These are phyloP conservation scores for Antedon mediterranea DNA, from an alignment of 53 echinoderm and acorn worm genomes.

Conservation along the genomic window DNA sequence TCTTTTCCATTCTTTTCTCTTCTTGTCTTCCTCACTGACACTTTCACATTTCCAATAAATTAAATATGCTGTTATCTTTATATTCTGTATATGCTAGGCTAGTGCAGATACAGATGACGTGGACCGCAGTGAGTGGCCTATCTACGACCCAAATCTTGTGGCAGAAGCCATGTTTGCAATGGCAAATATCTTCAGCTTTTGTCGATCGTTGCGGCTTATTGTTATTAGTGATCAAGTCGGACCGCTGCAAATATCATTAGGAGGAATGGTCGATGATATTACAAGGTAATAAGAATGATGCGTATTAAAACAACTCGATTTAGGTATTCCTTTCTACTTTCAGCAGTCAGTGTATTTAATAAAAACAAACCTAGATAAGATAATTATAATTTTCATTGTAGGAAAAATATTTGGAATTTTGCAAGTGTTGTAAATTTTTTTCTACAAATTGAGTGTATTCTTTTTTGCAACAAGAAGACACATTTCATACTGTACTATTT, in stretches of 20 bases:
- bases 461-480: too few relatives aligned
- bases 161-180: slow-evolving; percentile 46
- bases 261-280: slow-evolving; percentile 41
- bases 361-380: too few relatives aligned
- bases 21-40: not conserved
- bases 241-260: slow-evolving; percentile 69
- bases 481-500: too few relatives aligned
- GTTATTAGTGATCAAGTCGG: slow-evolving; percentile 75
- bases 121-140: not conserved
- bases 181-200: slow-evolving; percentile 42
- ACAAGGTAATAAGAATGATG: not conserved
- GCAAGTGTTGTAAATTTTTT: too few relatives aligned
- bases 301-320: too few relatives aligned
- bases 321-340: too few relatives aligned
- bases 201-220: slow-evolving; percentile 47
- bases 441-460: too few relatives aligned
- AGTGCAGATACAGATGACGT: too few relatives aligned
- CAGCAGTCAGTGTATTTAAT: too few relatives aligned
- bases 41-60: not conserved
- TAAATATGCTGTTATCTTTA: not conserved
- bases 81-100: not conserved
- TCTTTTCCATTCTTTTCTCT: not conserved
- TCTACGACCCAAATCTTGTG: slow-evolving; percentile 42
- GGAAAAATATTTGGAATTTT: too few relatives aligned
- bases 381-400: too few relatives aligned